Evolutionary conservation across 1,140 invertebrate species (phyloP), one percentile per base, ranked within the genome.

Genomic region (Drosophila nikananu): DNA sequence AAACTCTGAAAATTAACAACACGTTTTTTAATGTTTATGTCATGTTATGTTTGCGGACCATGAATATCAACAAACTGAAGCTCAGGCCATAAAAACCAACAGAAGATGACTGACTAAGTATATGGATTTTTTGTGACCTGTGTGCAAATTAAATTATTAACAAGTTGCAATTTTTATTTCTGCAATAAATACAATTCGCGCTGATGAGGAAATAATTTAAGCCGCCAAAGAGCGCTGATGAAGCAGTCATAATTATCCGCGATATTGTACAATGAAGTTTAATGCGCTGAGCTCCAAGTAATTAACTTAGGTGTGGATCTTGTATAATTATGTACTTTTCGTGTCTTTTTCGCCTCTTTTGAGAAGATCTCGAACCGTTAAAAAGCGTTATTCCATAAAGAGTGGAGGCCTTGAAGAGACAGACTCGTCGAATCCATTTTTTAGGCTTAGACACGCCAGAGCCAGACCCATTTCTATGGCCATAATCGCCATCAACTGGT

Each of bases 181-280:
- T 13, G 17, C 37, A 15, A 71, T 59, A 32, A 72, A 42, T 48
- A 72, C 49, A 51, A 27, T n/a, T 23, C 7, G 27, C 32, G 67
- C n/a, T 42, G 52, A 77, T 66, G 60, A 77, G 74, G 54, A 77
- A 77, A 66, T 77, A 77, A 77, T 60, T 67, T 48, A 55, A 23
- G 27, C 41, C 23, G 32, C 59, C 41, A 7, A 25, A 41, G 23
- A 65, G 73, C 13, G 1, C 23, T 10, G 42, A 65, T 66, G 37
- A 76, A 76, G 64, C 54, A 46, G 39, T 77, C 42, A 46, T 67
- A 63, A 62, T 73, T 60, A 72, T 48, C 27, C 21, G 32, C 15
- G 5, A 66, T 41, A 65, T 48, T 25, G 32, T 67, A 25, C 35
- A 30, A 23, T 27, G 21, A 21, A 1, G n/a, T 30, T 30, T 30